phyloP scores from a whole-genome alignment of 2,888 invertebrate species.

The Lithosia quadra region DNA sequence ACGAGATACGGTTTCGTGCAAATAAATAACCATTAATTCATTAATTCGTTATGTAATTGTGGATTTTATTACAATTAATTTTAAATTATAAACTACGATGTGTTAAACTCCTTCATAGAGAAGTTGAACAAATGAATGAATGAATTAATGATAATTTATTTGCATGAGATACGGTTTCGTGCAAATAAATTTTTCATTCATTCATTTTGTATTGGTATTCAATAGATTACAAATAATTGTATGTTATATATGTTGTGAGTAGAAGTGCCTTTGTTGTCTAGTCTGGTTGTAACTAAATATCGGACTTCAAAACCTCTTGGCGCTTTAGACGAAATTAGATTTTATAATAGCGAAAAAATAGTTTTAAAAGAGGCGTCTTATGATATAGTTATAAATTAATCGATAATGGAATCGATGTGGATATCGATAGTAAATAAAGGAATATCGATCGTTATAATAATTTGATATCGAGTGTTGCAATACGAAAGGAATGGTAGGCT shows the following conservation, averaged over 20 bases:
- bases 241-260: constrained; percentile 59
- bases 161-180: too few species aligned
- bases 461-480: constrained; percentile 12
- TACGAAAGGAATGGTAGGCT: constrained; percentile 1
- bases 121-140: too few species aligned
- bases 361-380: constrained; percentile 45
- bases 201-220: constrained; percentile 10
- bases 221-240: constrained; percentile 15
- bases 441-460: background rate
- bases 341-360: constrained; percentile 40
- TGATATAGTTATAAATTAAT: constrained; percentile 33
- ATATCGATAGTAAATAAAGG: background rate
- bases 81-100: too few species aligned
- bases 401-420: background rate
- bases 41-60: too few species aligned
- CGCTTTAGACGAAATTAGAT: constrained; percentile 58
- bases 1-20: too few species aligned
- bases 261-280: constrained; percentile 75
- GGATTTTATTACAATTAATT: too few species aligned
- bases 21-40: too few species aligned
- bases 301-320: constrained; percentile 71
- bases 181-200: too few species aligned
- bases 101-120: too few species aligned
- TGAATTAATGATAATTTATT: too few species aligned
- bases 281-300: constrained; percentile 61